phyloP scores from a whole-genome alignment of 2,888 invertebrate species.

The Tuberolachnus salignus region DNA sequence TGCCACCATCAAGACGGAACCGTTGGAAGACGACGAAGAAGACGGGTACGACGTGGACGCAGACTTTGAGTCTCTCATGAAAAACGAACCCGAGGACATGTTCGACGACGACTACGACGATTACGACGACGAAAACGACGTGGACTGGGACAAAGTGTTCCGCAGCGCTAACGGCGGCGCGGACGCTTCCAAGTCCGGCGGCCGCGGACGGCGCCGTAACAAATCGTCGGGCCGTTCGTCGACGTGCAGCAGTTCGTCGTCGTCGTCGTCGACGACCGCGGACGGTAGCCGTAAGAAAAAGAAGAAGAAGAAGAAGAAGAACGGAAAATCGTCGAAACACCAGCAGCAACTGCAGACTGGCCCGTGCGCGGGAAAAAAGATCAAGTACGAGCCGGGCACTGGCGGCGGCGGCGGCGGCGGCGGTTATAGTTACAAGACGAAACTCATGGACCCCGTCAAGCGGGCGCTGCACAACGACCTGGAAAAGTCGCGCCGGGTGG shows the following conservation, averaged over 20 bases:
- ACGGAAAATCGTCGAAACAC: background rate
- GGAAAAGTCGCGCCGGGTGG: constrained; percentile 48
- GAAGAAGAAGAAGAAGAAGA: constrained; percentile 32
- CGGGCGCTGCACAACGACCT: constrained; percentile 54
- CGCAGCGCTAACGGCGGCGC: background rate
- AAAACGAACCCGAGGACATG: constrained; percentile 44
- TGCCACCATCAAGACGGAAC: background rate
- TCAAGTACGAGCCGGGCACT: constrained; percentile 32
- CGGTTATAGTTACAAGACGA: constrained; percentile 48
- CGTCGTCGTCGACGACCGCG: constrained; percentile 1
- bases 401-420: too few species aligned
- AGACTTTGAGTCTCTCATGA: constrained; percentile 42
- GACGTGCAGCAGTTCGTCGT: constrained; percentile 31
- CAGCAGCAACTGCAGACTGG: background rate
- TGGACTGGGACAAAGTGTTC: constrained; percentile 45
- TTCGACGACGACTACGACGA: constrained; percentile 46
- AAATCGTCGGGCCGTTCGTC: constrained; percentile 25
- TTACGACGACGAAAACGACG: constrained; percentile 44
- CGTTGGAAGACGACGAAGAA: constrained; percentile 36
- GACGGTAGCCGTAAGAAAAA: constrained; percentile 24
- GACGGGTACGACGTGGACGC: constrained; percentile 49
- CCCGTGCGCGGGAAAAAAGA: constrained; percentile 25
- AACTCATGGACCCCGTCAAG: constrained; percentile 52
- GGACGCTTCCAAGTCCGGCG: constrained; percentile 5
- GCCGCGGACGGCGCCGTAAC: background rate